Evolutionary conservation across 2,888 invertebrate genomes (phyloP).

Genomic region (Heliconius hortense): DNA sequence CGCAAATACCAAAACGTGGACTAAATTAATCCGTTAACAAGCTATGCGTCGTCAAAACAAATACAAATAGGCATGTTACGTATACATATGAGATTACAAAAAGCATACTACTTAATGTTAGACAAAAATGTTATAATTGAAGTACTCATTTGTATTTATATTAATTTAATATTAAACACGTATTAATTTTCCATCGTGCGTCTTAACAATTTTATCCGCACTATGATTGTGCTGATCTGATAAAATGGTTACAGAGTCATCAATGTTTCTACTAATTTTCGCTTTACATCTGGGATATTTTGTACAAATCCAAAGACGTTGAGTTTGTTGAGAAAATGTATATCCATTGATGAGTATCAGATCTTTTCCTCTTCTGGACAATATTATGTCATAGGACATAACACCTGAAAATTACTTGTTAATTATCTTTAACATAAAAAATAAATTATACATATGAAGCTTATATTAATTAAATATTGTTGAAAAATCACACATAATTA

Average conservation of each 20-base stretch:
- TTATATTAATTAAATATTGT: not conserved
- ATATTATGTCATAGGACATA: constrained; percentile 44
- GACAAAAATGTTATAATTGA: not conserved
- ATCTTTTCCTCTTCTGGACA: constrained; percentile 49
- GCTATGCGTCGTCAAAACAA: not conserved
- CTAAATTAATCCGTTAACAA: too few relatives aligned
- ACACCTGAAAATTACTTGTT: constrained; percentile 26
- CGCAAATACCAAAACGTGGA: not conserved
- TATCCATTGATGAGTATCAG: constrained; percentile 48
- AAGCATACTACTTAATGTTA: not conserved
- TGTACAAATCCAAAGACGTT: constrained; percentile 52
- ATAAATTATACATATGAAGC: too few relatives aligned
- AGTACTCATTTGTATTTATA: not conserved
- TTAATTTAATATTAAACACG: constrained; percentile 21
- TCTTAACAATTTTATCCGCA: constrained; percentile 36
- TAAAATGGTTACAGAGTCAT: constrained; percentile 39
- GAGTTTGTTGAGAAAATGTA: constrained; percentile 45
- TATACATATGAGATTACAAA: not conserved
- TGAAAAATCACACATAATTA: not conserved
- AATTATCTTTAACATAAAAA: not conserved
- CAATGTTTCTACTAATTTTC: constrained; percentile 42
- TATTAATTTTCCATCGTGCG: constrained; percentile 27
- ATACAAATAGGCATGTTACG: not conserved
- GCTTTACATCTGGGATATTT: constrained; percentile 45
- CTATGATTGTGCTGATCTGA: constrained; percentile 45